phyloP scores from a whole-genome alignment of 2,113 vertebrate genomes.

The Tinamus guttatus region DNA sequence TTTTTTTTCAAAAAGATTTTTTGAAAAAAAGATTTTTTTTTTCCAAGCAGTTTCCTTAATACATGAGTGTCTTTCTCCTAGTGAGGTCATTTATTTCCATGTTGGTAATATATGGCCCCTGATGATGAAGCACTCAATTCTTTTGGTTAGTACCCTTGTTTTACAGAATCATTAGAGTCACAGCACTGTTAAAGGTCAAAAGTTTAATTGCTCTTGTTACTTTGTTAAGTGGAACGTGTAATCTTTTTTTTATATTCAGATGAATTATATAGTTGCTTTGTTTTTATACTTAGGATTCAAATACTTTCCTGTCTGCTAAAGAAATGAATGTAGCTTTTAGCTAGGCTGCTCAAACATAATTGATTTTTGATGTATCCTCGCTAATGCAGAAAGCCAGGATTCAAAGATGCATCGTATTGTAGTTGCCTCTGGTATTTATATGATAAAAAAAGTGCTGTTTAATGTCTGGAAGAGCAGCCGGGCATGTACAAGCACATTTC shows the following conservation, averaged over 20 bases:
- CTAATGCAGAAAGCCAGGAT: background rate
- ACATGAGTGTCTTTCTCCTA: background rate
- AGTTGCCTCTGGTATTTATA: rapidly evolving
- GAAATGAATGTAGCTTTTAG: constrained; percentile 20
- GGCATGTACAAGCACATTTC: background rate
- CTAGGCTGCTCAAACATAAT: background rate
- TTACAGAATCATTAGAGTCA: background rate
- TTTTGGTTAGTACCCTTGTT: background rate
- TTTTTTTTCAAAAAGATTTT: no score
- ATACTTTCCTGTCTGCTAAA: background rate
- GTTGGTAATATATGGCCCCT: background rate
- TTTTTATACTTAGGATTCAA: background rate
- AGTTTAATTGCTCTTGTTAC: constrained; percentile 28
- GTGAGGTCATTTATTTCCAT: background rate
- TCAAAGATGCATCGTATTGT: background rate
- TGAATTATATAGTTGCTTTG: background rate
- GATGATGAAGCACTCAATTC: background rate
- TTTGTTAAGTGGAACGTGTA: background rate
- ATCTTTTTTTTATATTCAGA: background rate
- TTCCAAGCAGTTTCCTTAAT: background rate
- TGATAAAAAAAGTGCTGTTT: background rate
- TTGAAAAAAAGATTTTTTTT: background rate
- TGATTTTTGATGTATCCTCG: background rate
- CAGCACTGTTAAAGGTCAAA: background rate
- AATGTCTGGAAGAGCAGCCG: background rate